phyloP scores from a whole-genome alignment of 2,113 vertebrate species.

The Thalassoma bifasciatum region DNA sequence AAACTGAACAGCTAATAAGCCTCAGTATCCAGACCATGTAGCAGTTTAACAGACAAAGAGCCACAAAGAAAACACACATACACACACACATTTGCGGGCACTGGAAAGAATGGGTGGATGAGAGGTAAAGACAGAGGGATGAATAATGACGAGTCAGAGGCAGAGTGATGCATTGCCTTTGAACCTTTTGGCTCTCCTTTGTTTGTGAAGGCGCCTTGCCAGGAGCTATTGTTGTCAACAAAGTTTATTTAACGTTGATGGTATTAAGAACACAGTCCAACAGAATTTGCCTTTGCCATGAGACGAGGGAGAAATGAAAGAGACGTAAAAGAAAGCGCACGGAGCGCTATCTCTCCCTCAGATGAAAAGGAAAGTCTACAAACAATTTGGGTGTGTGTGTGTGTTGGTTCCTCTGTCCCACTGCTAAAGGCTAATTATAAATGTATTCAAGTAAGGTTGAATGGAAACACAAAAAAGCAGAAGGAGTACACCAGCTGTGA shows the following conservation, averaged over 20 bases:
- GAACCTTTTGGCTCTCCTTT: constrained; percentile 84
- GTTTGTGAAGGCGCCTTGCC: constrained; percentile 77
- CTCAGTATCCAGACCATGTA: constrained; percentile 86
- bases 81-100: constrained; percentile 20
- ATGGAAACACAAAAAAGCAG: constrained; percentile 62
- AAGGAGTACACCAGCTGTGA: constrained; percentile 49
- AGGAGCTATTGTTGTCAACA: constrained; percentile 82
- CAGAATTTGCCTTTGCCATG: constrained; percentile 70
- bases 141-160: constrained; percentile 80
- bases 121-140: constrained; percentile 81
- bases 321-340: constrained; percentile 53
- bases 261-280: constrained; percentile 76
- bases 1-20: constrained; percentile 90
- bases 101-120: constrained; percentile 68
- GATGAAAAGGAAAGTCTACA: constrained; percentile 76
- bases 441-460: constrained; percentile 55
- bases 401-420: constrained; percentile 45
- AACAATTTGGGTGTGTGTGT: constrained; percentile 49
- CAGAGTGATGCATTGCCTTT: constrained; percentile 84
- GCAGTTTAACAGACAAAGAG: constrained; percentile 86
- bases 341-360: constrained; percentile 61
- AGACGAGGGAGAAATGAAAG: constrained; percentile 69
- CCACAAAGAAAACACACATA: constrained; percentile 70
- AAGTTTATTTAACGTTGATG: constrained; percentile 82
- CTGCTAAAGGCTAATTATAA: constrained; percentile 66